Evolutionary conservation across 64 coral and sea anemone species (phyloP), one percentile per base, ranked within the genome.

Genomic region (Stylophora pistillata): DNA sequence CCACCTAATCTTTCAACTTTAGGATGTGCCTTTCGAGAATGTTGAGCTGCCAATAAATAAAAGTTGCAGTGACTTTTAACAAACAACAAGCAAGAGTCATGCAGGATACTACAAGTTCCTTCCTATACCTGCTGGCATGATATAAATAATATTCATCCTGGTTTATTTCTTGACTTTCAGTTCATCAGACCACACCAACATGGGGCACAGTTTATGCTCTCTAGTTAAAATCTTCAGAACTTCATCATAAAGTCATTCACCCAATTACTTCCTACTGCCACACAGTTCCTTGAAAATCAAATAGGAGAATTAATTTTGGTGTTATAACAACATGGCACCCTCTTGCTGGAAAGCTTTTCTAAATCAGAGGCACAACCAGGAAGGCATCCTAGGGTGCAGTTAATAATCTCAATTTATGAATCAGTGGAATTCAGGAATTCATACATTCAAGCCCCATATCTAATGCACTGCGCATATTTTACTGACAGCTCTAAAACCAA

Each of bases 1-100:
- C 80, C 80, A 54, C 80, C 72, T 58, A 86, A 85, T 18, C 73
- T 55, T n/a, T 85, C 77, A 47, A 88, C 81, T 64, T 75, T 94
- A 17, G 37, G 34, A 31, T 94, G 88, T 14, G 93, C 93, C 25
- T 81, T 65, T 58, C 93, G 78, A 55, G 21, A 47, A 59, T 79
- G 62, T 69, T 27, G 53, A 75, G 61, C 87, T 79, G 27, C 23
- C 66, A 53, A 81, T n/a, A 73, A 87, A 74, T 55, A 26, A n/a
- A 11, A 25, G 26, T n/a, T n/a, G n/a, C n/a, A 62, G 28, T 59
- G 33, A 77, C 13, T 27, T 41, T 33, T 55, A 32, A 52, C 4
- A 21, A 9, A 55, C 0, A 5, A 3, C 29, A 77, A 77, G 2
- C 33, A 20, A 77, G 30, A 33, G 27, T 55, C 11, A 77, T n/a